Evolutionary conservation across 2,797 vertebrate species (phyloP).

Genomic region (Labroides dimidiatus): DNA sequence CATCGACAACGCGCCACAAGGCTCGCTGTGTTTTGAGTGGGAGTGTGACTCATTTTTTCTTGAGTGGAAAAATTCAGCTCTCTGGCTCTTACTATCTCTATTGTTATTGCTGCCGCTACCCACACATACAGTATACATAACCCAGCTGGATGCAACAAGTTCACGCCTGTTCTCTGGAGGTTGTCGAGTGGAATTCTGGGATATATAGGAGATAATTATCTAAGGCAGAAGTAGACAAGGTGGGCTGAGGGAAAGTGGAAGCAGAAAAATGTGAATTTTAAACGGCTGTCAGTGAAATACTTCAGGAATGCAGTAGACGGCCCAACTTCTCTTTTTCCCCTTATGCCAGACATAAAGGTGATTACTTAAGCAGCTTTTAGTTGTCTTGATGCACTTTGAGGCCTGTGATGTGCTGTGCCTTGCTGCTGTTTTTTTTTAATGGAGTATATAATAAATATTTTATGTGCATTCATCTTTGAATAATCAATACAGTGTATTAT

Average conservation of each 20-base stretch:
- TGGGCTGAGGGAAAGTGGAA: constrained; percentile 42
- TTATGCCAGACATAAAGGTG: constrained; percentile 33
- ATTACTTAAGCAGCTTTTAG: constrained; percentile 39
- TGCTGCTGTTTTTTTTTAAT: constrained; percentile 50
- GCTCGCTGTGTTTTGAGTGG: constrained; percentile 76
- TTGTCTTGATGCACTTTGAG: constrained; percentile 3
- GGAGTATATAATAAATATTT: constrained; percentile 67
- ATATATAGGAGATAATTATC: constrained; percentile 64
- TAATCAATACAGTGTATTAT: constrained; percentile 55
- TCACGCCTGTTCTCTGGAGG: constrained; percentile 68
- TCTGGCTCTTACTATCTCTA: constrained; percentile 78
- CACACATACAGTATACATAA: constrained; percentile 79
- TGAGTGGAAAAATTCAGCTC: constrained; percentile 77
- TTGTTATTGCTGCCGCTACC: constrained; percentile 77
- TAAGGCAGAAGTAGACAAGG: constrained; percentile 46
- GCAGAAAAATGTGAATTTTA: constrained; percentile 30
- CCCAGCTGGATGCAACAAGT: constrained; percentile 75
- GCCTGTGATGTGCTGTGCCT: constrained; percentile 5
- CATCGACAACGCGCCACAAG: constrained; percentile 59
- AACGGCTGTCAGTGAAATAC: constrained; percentile 11
- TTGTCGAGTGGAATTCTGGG: constrained; percentile 66
- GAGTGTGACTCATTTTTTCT: constrained; percentile 81
- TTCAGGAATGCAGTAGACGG: constrained; percentile 42
- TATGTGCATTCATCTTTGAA: constrained; percentile 56
- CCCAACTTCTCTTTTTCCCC: background rate